Percentiles rank a stretch among this genome's conserved stretches.
These are phyloP conservation scores for Julus scandinavius DNA, from an alignment of 2,888 invertebrate species.

Conservation along the genomic window DNA sequence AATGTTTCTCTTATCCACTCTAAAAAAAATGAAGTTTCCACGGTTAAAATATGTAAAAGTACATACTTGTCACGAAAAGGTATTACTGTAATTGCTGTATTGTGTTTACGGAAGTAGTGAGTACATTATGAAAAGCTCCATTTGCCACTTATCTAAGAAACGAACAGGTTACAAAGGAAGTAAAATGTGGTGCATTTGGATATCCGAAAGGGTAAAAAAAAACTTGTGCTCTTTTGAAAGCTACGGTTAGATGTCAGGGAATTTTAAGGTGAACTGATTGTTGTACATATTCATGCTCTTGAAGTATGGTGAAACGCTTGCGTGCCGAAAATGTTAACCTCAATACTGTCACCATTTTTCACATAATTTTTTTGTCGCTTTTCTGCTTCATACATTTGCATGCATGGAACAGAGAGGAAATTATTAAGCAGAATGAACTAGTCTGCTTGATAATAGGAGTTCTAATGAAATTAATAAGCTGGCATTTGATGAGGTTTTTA, in stretches of 20 bases:
- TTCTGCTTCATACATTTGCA: not conserved
- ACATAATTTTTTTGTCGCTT: conserved; percentile 6
- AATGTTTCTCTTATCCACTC: not conserved
- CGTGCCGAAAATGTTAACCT: not conserved
- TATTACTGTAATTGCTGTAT: conserved; percentile 35
- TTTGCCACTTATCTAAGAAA: conserved; percentile 29
- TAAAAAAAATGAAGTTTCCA: not conserved
- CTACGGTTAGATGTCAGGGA: conserved; percentile 22
- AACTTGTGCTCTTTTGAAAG: not conserved
- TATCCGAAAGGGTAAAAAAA: not conserved
- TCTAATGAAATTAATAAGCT: not conserved
- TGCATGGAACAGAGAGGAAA: not conserved
- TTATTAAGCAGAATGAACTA: not conserved
- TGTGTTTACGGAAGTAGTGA: conserved; percentile 39
- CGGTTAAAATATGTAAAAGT: conserved; percentile 1
- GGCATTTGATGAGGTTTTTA: not conserved
- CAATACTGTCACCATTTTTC: conserved; percentile 30
- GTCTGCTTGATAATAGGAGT: not conserved
- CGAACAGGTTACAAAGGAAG: conserved; percentile 42
- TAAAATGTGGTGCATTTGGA: conserved; percentile 3
- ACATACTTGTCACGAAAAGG: conserved; percentile 23
- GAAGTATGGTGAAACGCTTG: not conserved
- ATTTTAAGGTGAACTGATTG: conserved; percentile 34
- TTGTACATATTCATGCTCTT: not conserved
- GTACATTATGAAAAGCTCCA: conserved; percentile 34